These are phyloP conservation scores for Lepidocyrtoides sp. DNA, from an alignment of 2,888 invertebrate species.

Conservation along the genomic window DNA sequence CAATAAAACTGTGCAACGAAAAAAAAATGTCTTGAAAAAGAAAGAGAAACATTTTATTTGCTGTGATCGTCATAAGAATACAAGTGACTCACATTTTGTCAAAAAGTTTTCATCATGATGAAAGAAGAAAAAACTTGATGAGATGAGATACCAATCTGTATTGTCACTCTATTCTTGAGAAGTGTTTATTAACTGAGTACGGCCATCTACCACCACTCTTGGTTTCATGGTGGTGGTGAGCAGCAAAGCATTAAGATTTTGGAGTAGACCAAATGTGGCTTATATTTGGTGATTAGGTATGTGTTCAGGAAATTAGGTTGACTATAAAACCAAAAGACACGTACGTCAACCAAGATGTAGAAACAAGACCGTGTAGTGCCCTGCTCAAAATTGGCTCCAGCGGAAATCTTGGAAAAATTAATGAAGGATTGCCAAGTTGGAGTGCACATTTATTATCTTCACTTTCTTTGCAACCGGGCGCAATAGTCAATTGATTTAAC, in stretches of 20 bases:
- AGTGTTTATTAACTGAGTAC: slow-evolving; percentile 17
- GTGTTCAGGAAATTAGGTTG: no score
- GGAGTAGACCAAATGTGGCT: no score
- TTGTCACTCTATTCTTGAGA: not conserved
- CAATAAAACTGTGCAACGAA: not conserved
- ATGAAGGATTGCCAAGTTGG: slow-evolving; percentile 25
- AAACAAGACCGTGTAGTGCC: no score
- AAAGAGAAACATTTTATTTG: not conserved
- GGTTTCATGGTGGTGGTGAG: no score
- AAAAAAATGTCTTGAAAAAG: not conserved
- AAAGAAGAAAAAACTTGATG: slow-evolving; percentile 2
- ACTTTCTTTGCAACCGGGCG: not conserved
- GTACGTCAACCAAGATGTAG: no score
- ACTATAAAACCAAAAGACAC: no score
- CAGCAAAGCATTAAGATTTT: no score
- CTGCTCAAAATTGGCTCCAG: not conserved
- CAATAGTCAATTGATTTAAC: slow-evolving; percentile 25
- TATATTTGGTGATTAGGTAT: no score
- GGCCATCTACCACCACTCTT: no score
- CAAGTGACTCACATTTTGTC: slow-evolving; percentile 15
- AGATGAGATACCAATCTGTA: slow-evolving; percentile 46
- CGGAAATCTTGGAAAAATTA: slow-evolving; percentile 10
- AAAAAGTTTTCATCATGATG: not conserved
- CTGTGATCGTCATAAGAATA: not conserved
- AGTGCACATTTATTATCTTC: not conserved